Evolutionary conservation across 2,888 invertebrate species (phyloP), one percentile per base, ranked within the genome.

Genomic region (Lypha dubia): DNA sequence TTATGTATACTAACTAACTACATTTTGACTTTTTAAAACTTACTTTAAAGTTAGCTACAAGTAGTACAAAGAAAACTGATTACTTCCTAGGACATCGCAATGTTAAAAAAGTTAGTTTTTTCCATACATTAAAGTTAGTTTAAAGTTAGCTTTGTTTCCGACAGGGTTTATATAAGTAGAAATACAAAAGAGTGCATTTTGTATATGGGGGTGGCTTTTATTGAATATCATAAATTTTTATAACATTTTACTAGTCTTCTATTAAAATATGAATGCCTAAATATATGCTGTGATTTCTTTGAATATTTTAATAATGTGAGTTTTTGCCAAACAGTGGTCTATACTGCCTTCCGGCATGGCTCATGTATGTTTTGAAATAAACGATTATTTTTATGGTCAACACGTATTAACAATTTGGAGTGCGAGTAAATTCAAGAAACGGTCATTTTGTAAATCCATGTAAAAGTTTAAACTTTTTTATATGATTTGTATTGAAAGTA

Each of bases 231-330:
- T 76, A 76, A 77, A 74, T 74, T 68, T 80, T 28, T 79, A 76
- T 82, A 58, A 35, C 51, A 15, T 65, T 53, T 68, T 35, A 51
- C 65, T 70, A 38, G 63, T 60, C 15, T 32, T 44, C 17, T 53
- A 32, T 53, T 46, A 22, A 13, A 4, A 17, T 5, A 32, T 8
- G 53, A 70, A 83, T 87, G 89, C 89, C 89, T 88, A 87, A 87
- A 89, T 88, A 88, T 88, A 87, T 87, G 88, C 90, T 86, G 87
- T 89, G 90, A 89, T 89, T 90, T 87, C 38, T 49, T 86, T 62
- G 44, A 74, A 63, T 56, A 63, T 65, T 62, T 67, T 28, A 20
- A 41, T 68, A 62, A 62, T 62, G 81, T 71, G 58, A 35, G 53
- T 63, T 65, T 20, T 11, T 20, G 24, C 24, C 46, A 58, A 24